Evolutionary conservation across 2,797 vertebrate species (phyloP), one percentile per base, ranked within the genome.

Genomic region (Mastacembelus armatus): DNA sequence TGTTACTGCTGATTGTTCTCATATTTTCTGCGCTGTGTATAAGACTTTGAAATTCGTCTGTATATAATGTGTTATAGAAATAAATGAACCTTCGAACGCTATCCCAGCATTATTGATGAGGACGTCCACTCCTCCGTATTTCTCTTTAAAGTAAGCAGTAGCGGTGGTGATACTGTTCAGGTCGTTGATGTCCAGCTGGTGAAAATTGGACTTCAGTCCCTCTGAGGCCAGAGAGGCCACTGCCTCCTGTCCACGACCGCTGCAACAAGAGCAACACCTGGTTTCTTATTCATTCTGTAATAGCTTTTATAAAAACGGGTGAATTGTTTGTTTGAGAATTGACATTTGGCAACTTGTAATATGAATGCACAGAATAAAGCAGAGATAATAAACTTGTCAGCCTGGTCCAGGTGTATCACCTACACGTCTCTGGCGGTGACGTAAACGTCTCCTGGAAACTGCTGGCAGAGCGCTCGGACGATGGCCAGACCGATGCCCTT

Each of bases 41-140:
- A n/a, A n/a, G n/a, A n/a, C n/a, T n/a, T n/a, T n/a, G n/a, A n/a
- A n/a, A n/a, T n/a, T n/a, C n/a, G n/a, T n/a, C n/a, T n/a, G n/a
- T n/a, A n/a, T n/a, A n/a, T n/a, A n/a, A n/a, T n/a, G n/a, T n/a
- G n/a, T n/a, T n/a, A n/a, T n/a, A n/a, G n/a, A n/a, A n/a, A n/a
- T n/a, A n/a, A n/a, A 54, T 4, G 27, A 86, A 97, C 96, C 68
- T 94, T 95, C 96, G 57, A 97, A 98, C 0, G 96, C 95, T 0
- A 98, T 96, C 1, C 91, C 97, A 0, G 96, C 96, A 0, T 98
- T 98, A 80, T 98, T 98, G 69, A 99, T 22, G 8, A 99, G 94
- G 58, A 98, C 90, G 0, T 96, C 92, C 63, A 95, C 64, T 6
- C 96, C 96, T 21, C 94, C 92, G 0, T 98, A 95, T 33, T 92